phyloP scores from a whole-genome alignment of 2,797 vertebrate species.

The Agapornis canus region DNA sequence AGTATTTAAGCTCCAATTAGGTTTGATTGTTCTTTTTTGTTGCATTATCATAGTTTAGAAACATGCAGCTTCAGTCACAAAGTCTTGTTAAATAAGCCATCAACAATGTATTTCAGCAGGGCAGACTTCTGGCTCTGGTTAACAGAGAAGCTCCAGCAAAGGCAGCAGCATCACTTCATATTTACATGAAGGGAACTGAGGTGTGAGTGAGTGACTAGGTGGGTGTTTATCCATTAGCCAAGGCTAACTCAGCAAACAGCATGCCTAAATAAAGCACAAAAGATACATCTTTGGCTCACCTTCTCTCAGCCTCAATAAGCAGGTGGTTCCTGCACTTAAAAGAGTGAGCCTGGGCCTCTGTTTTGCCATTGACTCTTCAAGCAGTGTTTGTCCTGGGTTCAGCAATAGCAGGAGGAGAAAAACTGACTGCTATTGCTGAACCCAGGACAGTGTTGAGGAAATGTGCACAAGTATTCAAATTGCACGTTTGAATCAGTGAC shows the following conservation, averaged over 20 bases:
- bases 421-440: too few species aligned
- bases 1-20: not conserved
- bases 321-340: not conserved
- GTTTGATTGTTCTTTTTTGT: not conserved
- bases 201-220: not conserved
- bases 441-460: not conserved
- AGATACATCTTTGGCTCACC: not conserved
- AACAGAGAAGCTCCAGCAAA: not conserved
- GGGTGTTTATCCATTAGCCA: not conserved
- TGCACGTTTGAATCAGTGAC: not conserved
- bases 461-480: not conserved
- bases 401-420: too few species aligned
- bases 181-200: not conserved
- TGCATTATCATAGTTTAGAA: not conserved
- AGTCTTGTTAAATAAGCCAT: not conserved
- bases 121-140: not conserved
- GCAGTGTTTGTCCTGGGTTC: not conserved
- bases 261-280: not conserved
- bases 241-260: not conserved
- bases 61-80: not conserved
- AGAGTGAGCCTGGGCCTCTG: not conserved
- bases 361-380: not conserved
- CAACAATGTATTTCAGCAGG: not conserved
- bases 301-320: not conserved
- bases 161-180: not conserved